Base-by-base conservation (phyloP, 1,140 invertebrate genomes). In the Bombus waltoni region DNA sequence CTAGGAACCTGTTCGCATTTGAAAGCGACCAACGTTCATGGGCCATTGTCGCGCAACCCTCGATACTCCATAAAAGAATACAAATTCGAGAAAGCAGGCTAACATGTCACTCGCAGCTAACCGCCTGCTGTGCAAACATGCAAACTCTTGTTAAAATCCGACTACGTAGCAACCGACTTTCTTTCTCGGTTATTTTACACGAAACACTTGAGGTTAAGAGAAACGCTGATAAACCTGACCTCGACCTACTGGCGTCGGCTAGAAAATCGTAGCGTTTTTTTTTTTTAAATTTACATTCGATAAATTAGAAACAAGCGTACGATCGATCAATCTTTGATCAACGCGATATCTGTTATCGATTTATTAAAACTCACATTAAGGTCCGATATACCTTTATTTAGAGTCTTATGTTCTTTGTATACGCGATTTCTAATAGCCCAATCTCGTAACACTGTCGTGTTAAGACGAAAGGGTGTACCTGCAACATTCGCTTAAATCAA, bases 71-170 rank as follows among this genome's bases (percentile, higher is more conserved):
- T 87, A 88, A 86, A 90, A 91, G 84, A 91, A 91, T 91, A 91
- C 68, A 84, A 91, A 90, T 88, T 91, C 75, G 79, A 84, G 82
- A 87, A 87, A 87, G 88, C 76, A 74, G 84, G 11, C 72, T 86
- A 84, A 82, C 85, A 81, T 77, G 90, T 91, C 86, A 80, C 73
- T 88, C 79, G 73, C 79, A 59, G 9, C 62, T 65, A 90, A 76
- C 75, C 84, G 53, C 91, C 91, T 89, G 90, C 90, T 92, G 91
- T 89, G 85, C 87, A 92, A 91, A 92, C 87, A 91, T 59, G 59
- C 38, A 62, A 62, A 91, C 76, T 38, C 72, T 62, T 83, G 78
- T 87, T 77, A 68, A 84, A 88, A 86, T 83, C 83, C 53, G 6
- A 68, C 66, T 38, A 44, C 62, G 2, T 22, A 15, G 40, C 13